Evolutionary conservation across 2,797 vertebrate genomes (phyloP), one percentile per base, ranked within the genome.

Genomic region (Lophius americanus): DNA sequence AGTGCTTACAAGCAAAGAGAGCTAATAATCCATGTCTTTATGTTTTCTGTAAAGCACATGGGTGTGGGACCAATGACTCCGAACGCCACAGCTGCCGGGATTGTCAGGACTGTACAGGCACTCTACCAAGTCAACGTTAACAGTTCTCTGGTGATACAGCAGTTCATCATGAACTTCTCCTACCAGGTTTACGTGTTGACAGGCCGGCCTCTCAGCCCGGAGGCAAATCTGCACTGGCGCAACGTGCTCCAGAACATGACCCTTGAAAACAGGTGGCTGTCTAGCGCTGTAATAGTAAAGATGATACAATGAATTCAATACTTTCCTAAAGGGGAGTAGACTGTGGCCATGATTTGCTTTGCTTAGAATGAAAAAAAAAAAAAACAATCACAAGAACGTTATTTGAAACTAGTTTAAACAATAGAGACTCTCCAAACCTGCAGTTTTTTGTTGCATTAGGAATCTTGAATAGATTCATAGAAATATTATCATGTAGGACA

Each of bases 181-280:
- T 59, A 23, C 9, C 58, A 82, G 53, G 10, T 89, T 53, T 61
- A 43, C 7, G 5, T 38, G 39, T 53, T 89, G 64, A 9, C 33
- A 57, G 80, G 42, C 44, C 70, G 51, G 43, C 41, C 79, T 53
- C 54, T 91, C 59, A 90, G 78, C 55, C 60, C 42, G 0, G 73
- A 84, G 61, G 86, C 57, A 23, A 53, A 76, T 49, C 37, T 14
- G 32, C 32, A 86, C 64, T 92, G 78, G 90, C 60, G 48, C 53
- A 35, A 36, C 35, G 81, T 88, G 69, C 62, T 93, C 49, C 78
- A 85, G 56, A 56, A 75, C 4, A 60, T 84, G 47, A 82, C 90
- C 64, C 13, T 88, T 42, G 60, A 78, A 64, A 75, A 81, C 78
- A 94, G 93, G 94, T 95, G 72, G 86, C 42, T 73, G 62, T 52